Conservation (phyloP, 2,888 invertebrate genomes). For the Sinhomidia bicolor region DNA sequence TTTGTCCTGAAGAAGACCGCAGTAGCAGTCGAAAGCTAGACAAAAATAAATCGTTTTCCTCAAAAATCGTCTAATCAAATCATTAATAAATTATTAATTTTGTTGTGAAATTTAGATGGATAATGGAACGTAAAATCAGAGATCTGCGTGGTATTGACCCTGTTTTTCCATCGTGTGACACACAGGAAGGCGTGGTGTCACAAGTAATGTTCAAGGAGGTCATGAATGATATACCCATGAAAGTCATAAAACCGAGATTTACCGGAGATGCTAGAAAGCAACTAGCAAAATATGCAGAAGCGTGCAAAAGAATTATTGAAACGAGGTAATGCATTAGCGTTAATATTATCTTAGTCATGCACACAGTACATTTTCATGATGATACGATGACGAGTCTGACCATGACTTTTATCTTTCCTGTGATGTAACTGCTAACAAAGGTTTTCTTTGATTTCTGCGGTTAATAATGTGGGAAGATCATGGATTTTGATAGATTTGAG, state of each 20-base stretch:
- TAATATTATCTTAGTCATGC: neutral
- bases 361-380: conserved; percentile 69
- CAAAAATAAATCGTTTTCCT: no score
- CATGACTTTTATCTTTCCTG: conserved; percentile 53
- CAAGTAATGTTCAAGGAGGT: conserved; percentile 98
- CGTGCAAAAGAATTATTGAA: conserved; percentile 98
- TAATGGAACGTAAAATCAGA: conserved; percentile 96
- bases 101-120: no score
- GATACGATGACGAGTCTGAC: conserved; percentile 80
- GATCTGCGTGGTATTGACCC: conserved; percentile 93
- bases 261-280: conserved; percentile 98
- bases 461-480: conserved; percentile 61
- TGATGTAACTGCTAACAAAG: conserved; percentile 40
- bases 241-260: conserved; percentile 96
- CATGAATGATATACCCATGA: conserved; percentile 98
- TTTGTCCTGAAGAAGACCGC: no score
- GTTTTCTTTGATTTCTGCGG: conserved; percentile 66
- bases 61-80: no score
- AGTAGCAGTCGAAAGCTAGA: no score
- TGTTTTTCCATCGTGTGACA: conserved; percentile 94
- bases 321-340: conserved; percentile 84
- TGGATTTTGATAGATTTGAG: conserved; percentile 76
- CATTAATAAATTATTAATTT: neutral
- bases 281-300: conserved; percentile 95
- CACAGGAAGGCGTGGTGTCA: conserved; percentile 90